Percentiles rank a stretch among this genome's conserved stretches.
Conservation (phyloP, 2,113 vertebrate genomes). For the Pachycephala philippinensis region DNA sequence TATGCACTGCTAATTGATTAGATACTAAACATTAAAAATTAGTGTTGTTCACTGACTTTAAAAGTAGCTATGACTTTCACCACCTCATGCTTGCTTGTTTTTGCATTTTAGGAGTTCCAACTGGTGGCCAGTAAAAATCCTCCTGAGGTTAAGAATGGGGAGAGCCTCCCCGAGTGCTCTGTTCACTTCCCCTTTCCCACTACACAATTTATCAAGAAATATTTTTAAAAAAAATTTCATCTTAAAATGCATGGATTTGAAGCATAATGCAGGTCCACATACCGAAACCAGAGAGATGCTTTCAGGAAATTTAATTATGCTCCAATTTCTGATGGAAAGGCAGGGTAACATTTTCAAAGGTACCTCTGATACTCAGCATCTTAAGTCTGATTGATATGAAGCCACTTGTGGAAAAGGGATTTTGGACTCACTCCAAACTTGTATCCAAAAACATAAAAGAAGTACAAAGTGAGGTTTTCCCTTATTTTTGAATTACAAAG, state of each 20-base stretch:
- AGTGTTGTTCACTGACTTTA: background rate
- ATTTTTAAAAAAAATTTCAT: background rate
- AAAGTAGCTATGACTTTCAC: background rate
- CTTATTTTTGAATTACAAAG: background rate
- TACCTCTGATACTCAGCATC: background rate
- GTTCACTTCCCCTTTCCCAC: background rate
- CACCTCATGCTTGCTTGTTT: background rate
- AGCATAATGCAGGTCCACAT: background rate
- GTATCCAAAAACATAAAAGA: background rate
- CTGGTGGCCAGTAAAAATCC: background rate
- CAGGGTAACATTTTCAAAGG: background rate
- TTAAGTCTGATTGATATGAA: background rate
- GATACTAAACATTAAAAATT: background rate
- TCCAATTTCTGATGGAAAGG: background rate
- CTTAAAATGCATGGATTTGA: background rate
- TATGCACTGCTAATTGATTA: background rate
- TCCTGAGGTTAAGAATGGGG: background rate
- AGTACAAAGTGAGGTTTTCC: background rate
- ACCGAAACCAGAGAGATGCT: background rate
- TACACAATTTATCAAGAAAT: background rate
- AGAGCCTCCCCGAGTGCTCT: rapidly evolving
- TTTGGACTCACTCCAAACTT: background rate
- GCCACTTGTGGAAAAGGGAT: background rate
- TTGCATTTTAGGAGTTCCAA: background rate
- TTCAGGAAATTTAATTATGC: background rate